Evolutionary conservation across 2,797 vertebrate genomes (phyloP).

Genomic region (Pseudocheirus occidentalis): DNA sequence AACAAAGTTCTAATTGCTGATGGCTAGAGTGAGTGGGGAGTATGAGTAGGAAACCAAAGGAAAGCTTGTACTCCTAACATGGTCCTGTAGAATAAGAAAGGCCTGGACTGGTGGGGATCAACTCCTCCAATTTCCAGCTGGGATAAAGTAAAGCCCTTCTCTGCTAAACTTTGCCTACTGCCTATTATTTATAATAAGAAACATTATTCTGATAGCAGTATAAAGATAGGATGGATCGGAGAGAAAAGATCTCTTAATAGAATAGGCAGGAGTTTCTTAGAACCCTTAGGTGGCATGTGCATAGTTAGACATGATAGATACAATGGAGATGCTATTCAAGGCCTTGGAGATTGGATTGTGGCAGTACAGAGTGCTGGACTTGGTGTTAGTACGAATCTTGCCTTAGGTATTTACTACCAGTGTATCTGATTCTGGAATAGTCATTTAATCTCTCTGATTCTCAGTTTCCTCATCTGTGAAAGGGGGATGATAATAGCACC

Average conservation of each 20-base stretch:
- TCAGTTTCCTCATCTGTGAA: neutral
- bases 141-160: neutral
- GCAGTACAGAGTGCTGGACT: neutral
- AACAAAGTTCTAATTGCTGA: neutral
- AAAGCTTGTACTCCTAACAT: neutral
- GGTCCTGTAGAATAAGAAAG: neutral
- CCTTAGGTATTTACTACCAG: neutral
- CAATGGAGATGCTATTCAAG: neutral
- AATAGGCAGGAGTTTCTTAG: neutral
- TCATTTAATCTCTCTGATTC: neutral
- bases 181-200: neutral
- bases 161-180: neutral
- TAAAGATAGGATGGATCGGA: neutral
- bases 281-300: neutral
- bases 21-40: neutral
- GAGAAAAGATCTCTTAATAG: neutral
- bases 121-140: neutral
- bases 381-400: neutral
- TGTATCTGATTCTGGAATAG: neutral
- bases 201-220: neutral
- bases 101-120: neutral
- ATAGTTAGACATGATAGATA: neutral
- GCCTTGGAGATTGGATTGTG: neutral
- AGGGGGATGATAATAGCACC: neutral
- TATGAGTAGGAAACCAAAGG: neutral